phyloP scores from a whole-genome alignment of 2,113 vertebrate species.

The Oncorhynchus masou region DNA sequence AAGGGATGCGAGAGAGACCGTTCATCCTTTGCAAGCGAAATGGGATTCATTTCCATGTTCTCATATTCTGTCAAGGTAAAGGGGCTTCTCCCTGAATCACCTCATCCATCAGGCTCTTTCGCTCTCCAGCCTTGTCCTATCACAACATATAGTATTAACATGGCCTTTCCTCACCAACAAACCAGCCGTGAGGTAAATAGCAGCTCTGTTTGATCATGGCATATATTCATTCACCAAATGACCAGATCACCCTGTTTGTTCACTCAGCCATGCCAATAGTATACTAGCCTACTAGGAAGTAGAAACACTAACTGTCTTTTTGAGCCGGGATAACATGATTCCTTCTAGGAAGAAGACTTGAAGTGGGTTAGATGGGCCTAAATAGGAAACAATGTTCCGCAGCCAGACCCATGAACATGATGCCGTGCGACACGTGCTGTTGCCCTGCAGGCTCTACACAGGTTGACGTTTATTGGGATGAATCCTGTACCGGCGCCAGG shows the following conservation, averaged over 20 bases:
- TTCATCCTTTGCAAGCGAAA: conserved; percentile 58
- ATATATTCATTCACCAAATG: conserved; percentile 24
- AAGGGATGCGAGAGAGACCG: conserved; percentile 10
- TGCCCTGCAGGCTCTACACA: too few relatives aligned
- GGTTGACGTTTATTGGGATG: too few relatives aligned
- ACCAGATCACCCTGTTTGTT: conserved; percentile 49
- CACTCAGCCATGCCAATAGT: conserved; percentile 25
- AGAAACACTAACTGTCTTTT: neutral
- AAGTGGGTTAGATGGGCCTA: too few relatives aligned
- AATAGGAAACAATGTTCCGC: too few relatives aligned
- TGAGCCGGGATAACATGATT: conserved; percentile 19
- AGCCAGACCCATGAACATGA: too few relatives aligned
- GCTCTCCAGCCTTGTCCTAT: conserved; percentile 18
- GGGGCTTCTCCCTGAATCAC: conserved; percentile 43
- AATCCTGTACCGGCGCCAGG: too few relatives aligned
- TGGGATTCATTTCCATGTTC: conserved; percentile 75
- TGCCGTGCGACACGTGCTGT: too few relatives aligned
- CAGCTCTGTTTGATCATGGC: conserved; percentile 33
- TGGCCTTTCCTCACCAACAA: conserved; percentile 47
- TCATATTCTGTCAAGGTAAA: conserved; percentile 68
- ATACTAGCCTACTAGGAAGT: neutral
- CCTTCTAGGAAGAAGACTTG: conserved; percentile 1
- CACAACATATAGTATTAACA: conserved; percentile 49
- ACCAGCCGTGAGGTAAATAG: conserved; percentile 35
- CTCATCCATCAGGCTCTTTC: conserved; percentile 59